Conservation (phyloP, 2,888 invertebrate species). For the Anticlea derivata region DNA sequence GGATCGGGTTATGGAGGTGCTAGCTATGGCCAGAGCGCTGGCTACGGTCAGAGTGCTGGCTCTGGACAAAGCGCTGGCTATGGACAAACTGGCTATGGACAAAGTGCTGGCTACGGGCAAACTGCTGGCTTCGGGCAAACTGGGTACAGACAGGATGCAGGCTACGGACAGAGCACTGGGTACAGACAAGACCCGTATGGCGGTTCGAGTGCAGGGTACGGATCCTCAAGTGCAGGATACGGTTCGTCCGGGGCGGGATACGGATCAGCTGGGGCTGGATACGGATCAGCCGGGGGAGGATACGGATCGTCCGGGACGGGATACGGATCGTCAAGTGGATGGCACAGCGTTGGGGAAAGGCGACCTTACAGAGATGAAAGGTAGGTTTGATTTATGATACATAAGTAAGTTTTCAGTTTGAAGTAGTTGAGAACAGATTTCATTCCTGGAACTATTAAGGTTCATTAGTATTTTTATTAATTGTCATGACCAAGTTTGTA, state of each 20-base stretch:
- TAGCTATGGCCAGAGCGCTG: constrained; percentile 25
- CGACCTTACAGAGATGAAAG: constrained; percentile 77
- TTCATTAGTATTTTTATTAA: no score
- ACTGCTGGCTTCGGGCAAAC: constrained; percentile 12
- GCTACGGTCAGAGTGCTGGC: constrained; percentile 22
- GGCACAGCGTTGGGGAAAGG: constrained; percentile 70
- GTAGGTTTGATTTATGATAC: constrained; percentile 40
- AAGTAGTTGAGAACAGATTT: no score
- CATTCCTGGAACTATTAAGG: no score
- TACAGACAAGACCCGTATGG: constrained; percentile 40
- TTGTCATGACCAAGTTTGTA: no score
- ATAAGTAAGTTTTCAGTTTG: no score
- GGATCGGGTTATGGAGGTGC: constrained; percentile 19
- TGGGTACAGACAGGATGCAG: constrained; percentile 16
- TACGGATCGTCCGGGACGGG: constrained; percentile 33
- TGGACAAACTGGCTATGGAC: constrained; percentile 15
- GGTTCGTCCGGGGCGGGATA: constrained; percentile 14
- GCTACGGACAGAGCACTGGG: constrained; percentile 20
- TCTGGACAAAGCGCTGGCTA: constrained; percentile 26
- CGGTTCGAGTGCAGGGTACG: constrained; percentile 3
- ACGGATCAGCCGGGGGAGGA: constrained; percentile 20
- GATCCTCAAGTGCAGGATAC: constrained; percentile 8
- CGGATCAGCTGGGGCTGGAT: constrained; percentile 7
- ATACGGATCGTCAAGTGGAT: constrained; percentile 52
- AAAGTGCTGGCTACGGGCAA: constrained; percentile 12